A percentile compares a stretch with the other conserved stretches of the same genome.
These are phyloP conservation scores for Zophobas atratus DNA, from an alignment of 1,140 invertebrate genomes.

Conservation along the genomic window DNA sequence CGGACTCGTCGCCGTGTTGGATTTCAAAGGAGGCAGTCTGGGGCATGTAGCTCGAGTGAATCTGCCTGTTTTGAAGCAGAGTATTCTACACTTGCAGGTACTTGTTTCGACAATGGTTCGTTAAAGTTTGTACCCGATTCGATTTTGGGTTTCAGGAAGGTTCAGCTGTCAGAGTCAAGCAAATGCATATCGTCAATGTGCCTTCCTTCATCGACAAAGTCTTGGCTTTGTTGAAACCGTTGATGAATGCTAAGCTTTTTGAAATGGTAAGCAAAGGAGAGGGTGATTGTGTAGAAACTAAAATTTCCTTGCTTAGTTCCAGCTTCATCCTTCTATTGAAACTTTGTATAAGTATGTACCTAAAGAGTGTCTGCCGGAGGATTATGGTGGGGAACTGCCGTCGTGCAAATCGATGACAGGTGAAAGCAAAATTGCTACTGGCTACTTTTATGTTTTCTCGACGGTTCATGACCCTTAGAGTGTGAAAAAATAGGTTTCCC, in stretches of 20 bases:
- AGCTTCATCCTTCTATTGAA: conserved; percentile 65
- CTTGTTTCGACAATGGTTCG: too few species aligned
- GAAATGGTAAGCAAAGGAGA: conserved; percentile 66
- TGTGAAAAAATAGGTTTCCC: too few species aligned
- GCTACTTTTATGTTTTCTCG: too few species aligned
- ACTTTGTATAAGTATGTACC: conserved; percentile 60
- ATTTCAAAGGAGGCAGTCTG: too few species aligned
- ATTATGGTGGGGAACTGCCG: conserved; percentile 71
- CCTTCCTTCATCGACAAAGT: conserved; percentile 79
- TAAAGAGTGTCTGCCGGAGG: conserved; percentile 69
- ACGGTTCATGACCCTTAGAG: too few species aligned
- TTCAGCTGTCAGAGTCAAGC: conserved; percentile 74
- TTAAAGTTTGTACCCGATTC: too few species aligned
- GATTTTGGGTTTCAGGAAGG: conserved; percentile 68
- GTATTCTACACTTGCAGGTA: too few species aligned
- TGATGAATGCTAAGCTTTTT: conserved; percentile 78
- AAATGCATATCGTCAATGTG: conserved; percentile 79
- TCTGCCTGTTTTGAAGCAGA: too few species aligned
- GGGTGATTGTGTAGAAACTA: not conserved
- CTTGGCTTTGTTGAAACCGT: conserved; percentile 77
- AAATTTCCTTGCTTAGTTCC: not conserved
- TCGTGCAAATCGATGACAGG: not conserved
- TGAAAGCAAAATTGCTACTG: too few species aligned
- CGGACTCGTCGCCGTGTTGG: too few species aligned
- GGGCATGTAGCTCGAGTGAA: too few species aligned